phyloP scores from a whole-genome alignment of 2,113 vertebrate species.

The Platycercus adscitus region DNA sequence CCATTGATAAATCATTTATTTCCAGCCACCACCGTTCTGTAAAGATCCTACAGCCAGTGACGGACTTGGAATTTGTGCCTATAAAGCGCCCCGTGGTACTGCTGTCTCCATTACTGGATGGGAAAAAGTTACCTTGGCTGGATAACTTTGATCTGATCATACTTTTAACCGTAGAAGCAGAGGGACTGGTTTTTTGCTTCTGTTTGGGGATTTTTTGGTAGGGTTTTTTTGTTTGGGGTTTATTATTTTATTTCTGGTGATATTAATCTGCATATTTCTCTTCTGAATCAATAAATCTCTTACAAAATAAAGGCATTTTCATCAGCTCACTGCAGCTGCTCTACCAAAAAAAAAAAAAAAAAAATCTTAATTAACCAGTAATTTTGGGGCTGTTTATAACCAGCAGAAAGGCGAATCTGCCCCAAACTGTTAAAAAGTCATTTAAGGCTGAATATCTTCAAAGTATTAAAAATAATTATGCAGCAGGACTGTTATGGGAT shows the following conservation, averaged over 20 bases:
- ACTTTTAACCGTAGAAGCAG: neutral
- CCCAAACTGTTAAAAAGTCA: neutral
- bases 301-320: neutral
- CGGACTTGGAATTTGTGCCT: neutral
- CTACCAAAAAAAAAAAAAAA: neutral
- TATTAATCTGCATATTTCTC: neutral
- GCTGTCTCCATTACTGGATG: neutral
- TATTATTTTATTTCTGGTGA: neutral
- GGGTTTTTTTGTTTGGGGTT: neutral
- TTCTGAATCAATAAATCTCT: neutral
- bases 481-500: neutral
- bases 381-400: neutral
- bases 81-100: accelerated
- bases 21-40: neutral
- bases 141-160: neutral
- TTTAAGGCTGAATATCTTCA: neutral
- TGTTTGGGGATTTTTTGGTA: neutral
- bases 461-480: conserved; percentile 15
- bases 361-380: neutral
- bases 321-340: neutral
- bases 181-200: neutral
- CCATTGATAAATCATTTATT: neutral
- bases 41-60: neutral
- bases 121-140: neutral
- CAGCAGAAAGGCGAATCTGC: neutral